Evolutionary conservation across 2,888 invertebrate species (phyloP), one percentile per base, ranked within the genome.

Genomic region (Aphelenchoides bicaudatus): DNA sequence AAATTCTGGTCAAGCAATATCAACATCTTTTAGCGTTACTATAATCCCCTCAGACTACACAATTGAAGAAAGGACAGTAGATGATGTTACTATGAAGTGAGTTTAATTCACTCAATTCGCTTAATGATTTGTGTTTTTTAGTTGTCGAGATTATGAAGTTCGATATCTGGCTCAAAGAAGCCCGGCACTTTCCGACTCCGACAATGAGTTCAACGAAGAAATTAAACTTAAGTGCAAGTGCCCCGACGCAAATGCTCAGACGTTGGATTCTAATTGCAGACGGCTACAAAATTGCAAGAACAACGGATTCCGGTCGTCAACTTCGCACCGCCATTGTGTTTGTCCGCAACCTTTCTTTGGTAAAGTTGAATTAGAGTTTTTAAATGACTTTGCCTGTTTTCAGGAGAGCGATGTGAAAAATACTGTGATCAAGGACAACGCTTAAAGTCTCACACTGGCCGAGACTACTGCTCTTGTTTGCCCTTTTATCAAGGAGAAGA

Each of bases 401-500:
- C n/a, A n/a, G n/a, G n/a, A 10, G 72, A 75, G 28, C 66, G 62
- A 23, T 77, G 77, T 46, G 75, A 78, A 58, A 73, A 73, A 48
- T 56, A 66, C 23, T 77, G 77, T 53, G 76, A 77, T 57, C 77
- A 76, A 48, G 77, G 77, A 39, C 71, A 75, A 55, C 69, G 68
- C 6, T 39, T 75, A 29, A 67, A 63, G 56, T 57, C 58, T 29
- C 30, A 16, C 2, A 68, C 72, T 34, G 75, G 76, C 3, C 61
- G 68, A 19, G 68, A 72, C 28, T 74, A 75, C 61, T 77, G 77
- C 59, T 70, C 66, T 30, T 77, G 77, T 57, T 57, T 69, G 13
- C 73, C 77, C 4, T 76, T 74, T 61, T 77, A 73, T 51, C 73
- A 73, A 60, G 77, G 77, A 30, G 72, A 72, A 37, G 73, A 72